These are phyloP conservation scores for Xenops minutus DNA, from an alignment of 2,797 vertebrate species.

Conservation along the genomic window DNA sequence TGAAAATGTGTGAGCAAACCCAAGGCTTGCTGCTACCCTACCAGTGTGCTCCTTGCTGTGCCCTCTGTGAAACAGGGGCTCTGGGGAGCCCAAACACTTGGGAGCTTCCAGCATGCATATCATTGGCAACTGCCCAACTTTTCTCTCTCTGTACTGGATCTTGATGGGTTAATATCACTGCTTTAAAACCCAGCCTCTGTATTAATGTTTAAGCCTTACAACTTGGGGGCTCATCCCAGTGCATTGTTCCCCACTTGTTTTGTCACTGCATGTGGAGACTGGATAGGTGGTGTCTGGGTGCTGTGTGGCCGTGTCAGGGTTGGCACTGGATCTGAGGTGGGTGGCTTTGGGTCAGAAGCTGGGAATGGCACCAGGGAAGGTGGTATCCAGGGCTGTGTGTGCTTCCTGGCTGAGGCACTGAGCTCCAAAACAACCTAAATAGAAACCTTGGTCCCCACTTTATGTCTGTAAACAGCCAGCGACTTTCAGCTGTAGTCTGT, in stretches of 20 bases:
- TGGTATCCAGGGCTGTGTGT: neutral
- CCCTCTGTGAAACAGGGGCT: neutral
- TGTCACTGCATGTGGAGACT: neutral
- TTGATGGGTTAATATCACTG: neutral
- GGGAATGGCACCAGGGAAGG: neutral
- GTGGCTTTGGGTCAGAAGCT: neutral
- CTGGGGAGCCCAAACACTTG: neutral
- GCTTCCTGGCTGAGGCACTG: neutral
- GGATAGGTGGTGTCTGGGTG: neutral
- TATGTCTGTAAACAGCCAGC: neutral
- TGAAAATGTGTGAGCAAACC: neutral
- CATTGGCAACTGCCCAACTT: neutral
- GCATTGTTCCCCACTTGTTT: neutral
- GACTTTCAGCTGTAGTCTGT: neutral
- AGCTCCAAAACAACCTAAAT: neutral
- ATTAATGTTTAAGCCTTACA: neutral
- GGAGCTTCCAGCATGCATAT: neutral
- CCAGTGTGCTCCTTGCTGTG: neutral
- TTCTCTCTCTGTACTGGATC: neutral
- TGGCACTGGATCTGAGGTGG: neutral
- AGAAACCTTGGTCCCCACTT: neutral
- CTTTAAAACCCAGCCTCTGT: neutral
- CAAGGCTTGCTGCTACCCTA: neutral
- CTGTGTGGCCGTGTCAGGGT: neutral
- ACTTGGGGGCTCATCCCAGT: rapidly evolving